phyloP scores from a whole-genome alignment of 2,888 invertebrate species.

The Noctua janthina region DNA sequence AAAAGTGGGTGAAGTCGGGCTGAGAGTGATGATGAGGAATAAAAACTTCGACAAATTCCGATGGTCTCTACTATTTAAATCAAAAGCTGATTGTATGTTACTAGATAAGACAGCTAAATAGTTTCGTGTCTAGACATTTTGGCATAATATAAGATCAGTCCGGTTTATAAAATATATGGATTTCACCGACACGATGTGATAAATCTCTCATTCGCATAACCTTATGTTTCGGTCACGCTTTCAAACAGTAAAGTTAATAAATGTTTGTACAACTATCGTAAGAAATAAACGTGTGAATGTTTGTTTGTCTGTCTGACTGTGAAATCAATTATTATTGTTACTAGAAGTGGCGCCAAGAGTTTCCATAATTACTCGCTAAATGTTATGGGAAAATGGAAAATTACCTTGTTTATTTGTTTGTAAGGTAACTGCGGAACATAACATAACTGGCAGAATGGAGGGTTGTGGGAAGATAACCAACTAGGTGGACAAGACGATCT shows the following conservation, averaged over 20 bases:
- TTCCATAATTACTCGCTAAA: constrained; percentile 31
- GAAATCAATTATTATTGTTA: constrained; percentile 52
- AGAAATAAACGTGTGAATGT: constrained; percentile 48
- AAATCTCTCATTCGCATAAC: constrained; percentile 53
- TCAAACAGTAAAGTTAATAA: constrained; percentile 44
- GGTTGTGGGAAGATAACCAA: neutral
- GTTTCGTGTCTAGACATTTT: constrained; percentile 23
- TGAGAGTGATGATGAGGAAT: neutral
- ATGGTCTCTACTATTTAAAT: neutral
- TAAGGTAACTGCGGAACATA: neutral
- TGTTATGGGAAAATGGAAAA: constrained; percentile 37
- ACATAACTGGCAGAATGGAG: neutral
- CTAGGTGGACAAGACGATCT: neutral
- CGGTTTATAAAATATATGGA: constrained; percentile 32
- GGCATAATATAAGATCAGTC: constrained; percentile 11
- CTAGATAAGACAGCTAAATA: constrained; percentile 18
- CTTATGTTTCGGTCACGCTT: constrained; percentile 51
- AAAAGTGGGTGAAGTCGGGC: too few relatives aligned
- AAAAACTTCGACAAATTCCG: neutral
- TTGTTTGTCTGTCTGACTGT: constrained; percentile 27
- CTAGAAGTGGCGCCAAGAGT: constrained; percentile 31
- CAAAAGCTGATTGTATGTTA: neutral
- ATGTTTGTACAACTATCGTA: constrained; percentile 39
- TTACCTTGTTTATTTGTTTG: neutral
- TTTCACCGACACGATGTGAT: constrained; percentile 15